Evolutionary conservation across 2,888 invertebrate genomes (phyloP).

Genomic region (Spodoptera littoralis): DNA sequence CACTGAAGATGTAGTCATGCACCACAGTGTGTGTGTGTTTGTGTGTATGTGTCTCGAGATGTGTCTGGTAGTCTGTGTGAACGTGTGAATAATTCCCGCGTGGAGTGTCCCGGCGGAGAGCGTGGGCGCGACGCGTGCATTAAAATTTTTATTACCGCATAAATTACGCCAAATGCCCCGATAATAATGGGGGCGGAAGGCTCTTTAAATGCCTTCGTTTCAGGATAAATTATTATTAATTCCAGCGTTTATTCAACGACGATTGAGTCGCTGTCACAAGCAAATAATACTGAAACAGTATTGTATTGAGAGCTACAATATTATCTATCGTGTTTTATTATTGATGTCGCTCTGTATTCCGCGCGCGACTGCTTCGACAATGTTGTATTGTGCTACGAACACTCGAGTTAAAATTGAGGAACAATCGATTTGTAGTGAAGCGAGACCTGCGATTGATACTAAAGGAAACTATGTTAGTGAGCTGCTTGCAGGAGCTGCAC

Average conservation of each 20-base stretch:
- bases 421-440: constrained; percentile 7
- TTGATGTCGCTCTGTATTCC: constrained; percentile 43
- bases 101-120: constrained; percentile 1
- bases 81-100: constrained; percentile 26
- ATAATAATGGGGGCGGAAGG: constrained; percentile 52
- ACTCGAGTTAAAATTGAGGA: constrained; percentile 13
- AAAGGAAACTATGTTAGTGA: not conserved
- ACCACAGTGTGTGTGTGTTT: not conserved
- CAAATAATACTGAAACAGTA: constrained; percentile 37
- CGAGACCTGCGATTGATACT: not conserved
- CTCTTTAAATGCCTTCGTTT: constrained; percentile 54
- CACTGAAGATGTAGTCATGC: no score
- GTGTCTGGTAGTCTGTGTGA: constrained; percentile 1
- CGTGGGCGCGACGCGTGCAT: constrained; percentile 35
- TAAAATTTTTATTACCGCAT: constrained; percentile 54
- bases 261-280: constrained; percentile 40
- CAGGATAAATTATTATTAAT: constrained; percentile 56
- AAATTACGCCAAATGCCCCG: constrained; percentile 50
- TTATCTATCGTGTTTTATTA: constrained; percentile 24
- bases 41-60: not conserved
- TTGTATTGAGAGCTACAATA: constrained; percentile 25
- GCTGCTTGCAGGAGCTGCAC: not conserved
- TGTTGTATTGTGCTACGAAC: constrained; percentile 29
- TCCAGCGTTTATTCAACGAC: constrained; percentile 42
- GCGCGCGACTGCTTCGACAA: constrained; percentile 14